Evolutionary conservation across 2,888 invertebrate genomes (phyloP).

Genomic region (Andrena minutula): DNA sequence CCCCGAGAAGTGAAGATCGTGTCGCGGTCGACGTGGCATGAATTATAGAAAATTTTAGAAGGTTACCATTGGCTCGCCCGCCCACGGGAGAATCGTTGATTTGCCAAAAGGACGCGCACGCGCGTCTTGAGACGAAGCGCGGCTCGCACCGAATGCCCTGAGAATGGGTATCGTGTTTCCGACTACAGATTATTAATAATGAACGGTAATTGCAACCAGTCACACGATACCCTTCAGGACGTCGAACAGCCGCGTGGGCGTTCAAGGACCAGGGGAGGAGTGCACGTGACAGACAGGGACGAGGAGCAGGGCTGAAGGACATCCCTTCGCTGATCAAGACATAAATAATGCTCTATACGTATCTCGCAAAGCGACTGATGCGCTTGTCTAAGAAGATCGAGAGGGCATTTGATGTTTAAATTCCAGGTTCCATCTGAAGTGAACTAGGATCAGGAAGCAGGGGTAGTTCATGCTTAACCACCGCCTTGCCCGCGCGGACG

Average conservation of each 20-base stretch:
- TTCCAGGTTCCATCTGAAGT: background rate
- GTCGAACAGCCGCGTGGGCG: slow-evolving; percentile 10
- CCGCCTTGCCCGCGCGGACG: background rate
- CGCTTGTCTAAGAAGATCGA: background rate
- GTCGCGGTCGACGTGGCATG: background rate
- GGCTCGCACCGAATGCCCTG: background rate
- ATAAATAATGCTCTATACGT: background rate
- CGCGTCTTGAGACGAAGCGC: background rate
- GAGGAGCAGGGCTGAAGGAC: background rate
- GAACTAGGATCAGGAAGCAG: background rate
- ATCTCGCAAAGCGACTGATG: background rate
- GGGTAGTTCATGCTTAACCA: background rate
- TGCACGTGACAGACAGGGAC: background rate
- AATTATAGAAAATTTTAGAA: slow-evolving; percentile 4
- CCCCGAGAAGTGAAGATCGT: background rate
- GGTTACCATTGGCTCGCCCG: background rate
- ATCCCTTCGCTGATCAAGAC: background rate
- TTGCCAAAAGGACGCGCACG: background rate
- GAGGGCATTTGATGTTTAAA: background rate
- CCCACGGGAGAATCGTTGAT: slow-evolving; percentile 8
- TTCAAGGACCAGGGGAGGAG: background rate
- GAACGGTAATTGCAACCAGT: slow-evolving; percentile 8
- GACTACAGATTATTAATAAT: slow-evolving; percentile 12
- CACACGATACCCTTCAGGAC: slow-evolving; percentile 5
- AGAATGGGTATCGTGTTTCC: slow-evolving; percentile 6